Percentiles rank a stretch among this genome's conserved stretches.
Evolutionary conservation across 2,888 invertebrate species (phyloP).

Genomic region (Metalampra italica): DNA sequence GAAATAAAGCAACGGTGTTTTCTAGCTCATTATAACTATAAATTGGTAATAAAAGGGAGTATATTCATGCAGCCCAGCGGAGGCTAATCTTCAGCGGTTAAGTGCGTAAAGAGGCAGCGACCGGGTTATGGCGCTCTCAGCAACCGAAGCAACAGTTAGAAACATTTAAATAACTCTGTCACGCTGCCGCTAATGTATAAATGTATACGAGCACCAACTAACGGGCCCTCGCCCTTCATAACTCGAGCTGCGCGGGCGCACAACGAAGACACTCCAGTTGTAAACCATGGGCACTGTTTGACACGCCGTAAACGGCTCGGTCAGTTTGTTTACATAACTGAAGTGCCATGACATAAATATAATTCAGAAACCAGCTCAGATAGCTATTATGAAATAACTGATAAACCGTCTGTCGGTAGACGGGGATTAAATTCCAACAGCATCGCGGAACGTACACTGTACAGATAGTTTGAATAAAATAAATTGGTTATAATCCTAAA

Average conservation of each 20-base stretch:
- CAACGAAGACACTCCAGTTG: conserved; percentile 1
- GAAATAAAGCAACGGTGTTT: too few species aligned
- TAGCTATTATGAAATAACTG: too few species aligned
- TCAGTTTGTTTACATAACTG: conserved; percentile 47
- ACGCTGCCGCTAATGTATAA: conserved; percentile 51
- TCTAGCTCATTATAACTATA: too few species aligned
- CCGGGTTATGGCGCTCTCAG: conserved; percentile 52
- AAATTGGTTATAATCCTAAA: conserved; percentile 35
- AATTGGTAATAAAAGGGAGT: too few species aligned
- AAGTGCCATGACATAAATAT: conserved; percentile 35
- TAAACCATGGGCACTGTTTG: conserved; percentile 32
- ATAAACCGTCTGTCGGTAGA: background rate
- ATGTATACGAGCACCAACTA: conserved; percentile 48
- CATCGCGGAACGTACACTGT: conserved; percentile 24
- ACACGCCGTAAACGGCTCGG: conserved; percentile 35
- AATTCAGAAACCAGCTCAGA: conserved; percentile 16
- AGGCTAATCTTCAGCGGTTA: conserved; percentile 19
- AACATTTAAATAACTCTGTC: conserved; percentile 67
- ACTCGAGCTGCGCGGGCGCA: conserved; percentile 18
- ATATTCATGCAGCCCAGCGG: too few species aligned
- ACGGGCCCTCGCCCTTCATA: conserved; percentile 66
- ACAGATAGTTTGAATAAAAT: conserved; percentile 28
- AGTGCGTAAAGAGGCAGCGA: conserved; percentile 38
- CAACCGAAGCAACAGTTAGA: conserved; percentile 53
- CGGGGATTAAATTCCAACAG: conserved; percentile 1